Evolutionary conservation across 2,888 invertebrate species (phyloP).

Genomic region (Empis stercorea): DNA sequence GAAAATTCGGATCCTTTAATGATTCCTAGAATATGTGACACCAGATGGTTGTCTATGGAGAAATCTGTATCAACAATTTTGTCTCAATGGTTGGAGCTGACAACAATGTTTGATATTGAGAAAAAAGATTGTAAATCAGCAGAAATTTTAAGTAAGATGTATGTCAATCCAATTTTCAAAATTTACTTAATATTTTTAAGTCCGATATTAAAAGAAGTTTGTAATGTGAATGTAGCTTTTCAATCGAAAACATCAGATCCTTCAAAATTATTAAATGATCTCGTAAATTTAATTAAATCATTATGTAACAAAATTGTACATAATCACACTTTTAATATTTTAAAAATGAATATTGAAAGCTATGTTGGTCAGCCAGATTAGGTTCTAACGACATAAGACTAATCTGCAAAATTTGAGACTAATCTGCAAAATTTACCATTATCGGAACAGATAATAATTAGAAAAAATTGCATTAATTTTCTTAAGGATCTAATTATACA

Average conservation of each 20-base stretch:
- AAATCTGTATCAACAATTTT: not conserved
- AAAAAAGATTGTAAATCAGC: not conserved
- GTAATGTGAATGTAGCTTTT: conserved; percentile 16
- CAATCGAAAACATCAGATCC: conserved; percentile 14
- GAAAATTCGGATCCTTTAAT: conserved; percentile 16
- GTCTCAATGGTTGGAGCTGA: not conserved
- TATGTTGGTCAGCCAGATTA: no score
- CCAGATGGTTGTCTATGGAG: conserved; percentile 19
- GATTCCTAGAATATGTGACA: conserved; percentile 14
- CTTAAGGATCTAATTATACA: not conserved
- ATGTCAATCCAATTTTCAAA: not conserved
- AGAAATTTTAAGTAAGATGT: not conserved
- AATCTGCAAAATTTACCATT: no score
- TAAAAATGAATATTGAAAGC: no score
- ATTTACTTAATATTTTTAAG: conserved; percentile 9
- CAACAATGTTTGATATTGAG: not conserved
- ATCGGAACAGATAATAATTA: not conserved
- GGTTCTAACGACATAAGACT: no score
- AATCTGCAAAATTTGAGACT: no score
- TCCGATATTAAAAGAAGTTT: conserved; percentile 16
- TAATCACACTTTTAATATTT: no score
- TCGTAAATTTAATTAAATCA: not conserved
- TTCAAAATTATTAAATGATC: conserved; percentile 11
- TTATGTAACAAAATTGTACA: no score
- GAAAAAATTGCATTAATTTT: not conserved